Evolutionary conservation across 1,140 invertebrate species (phyloP).

Genomic region (Hestina assimilis): DNA sequence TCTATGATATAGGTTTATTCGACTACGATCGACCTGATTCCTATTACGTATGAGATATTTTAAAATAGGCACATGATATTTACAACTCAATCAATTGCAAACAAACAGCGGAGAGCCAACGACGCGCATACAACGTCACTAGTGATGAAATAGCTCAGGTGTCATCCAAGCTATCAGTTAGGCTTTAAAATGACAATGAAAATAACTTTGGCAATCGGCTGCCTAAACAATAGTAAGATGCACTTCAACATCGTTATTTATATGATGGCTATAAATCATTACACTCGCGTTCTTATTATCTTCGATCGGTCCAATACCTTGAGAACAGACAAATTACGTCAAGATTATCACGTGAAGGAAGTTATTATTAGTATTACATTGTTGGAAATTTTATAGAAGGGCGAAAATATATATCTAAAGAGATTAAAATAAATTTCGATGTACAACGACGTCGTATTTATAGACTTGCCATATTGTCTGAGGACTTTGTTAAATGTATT

Average conservation of each 20-base stretch:
- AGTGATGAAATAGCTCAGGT: slow-evolving; percentile 38
- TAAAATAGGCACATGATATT: not conserved
- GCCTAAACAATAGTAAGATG: slow-evolving; percentile 28
- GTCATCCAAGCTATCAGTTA: slow-evolving; percentile 26
- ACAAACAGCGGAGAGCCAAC: slow-evolving; percentile 19
- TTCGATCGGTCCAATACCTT: slow-evolving; percentile 19
- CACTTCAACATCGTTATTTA: slow-evolving; percentile 24
- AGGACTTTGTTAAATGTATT: too few relatives aligned
- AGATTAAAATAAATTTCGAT: too few relatives aligned
- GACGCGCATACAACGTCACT: slow-evolving; percentile 21
- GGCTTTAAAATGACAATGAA: slow-evolving; percentile 33
- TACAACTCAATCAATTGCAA: slow-evolving; percentile 12
- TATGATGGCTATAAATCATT: slow-evolving; percentile 27
- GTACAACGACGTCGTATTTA: too few relatives aligned
- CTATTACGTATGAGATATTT: not conserved
- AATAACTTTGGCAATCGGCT: slow-evolving; percentile 30
- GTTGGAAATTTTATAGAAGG: not conserved
- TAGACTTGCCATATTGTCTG: too few relatives aligned
- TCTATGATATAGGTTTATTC: not conserved
- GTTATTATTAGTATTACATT: slow-evolving; percentile 20
- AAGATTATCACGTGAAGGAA: slow-evolving; percentile 31
- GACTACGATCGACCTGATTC: not conserved
- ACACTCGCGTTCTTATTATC: slow-evolving; percentile 25
- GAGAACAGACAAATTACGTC: slow-evolving; percentile 28
- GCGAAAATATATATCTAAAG: too few relatives aligned